A percentile compares a stretch with the other conserved stretches of the same genome.
Conservation (phyloP, 2,797 vertebrate genomes). For the Crypturellus tataupa region DNA sequence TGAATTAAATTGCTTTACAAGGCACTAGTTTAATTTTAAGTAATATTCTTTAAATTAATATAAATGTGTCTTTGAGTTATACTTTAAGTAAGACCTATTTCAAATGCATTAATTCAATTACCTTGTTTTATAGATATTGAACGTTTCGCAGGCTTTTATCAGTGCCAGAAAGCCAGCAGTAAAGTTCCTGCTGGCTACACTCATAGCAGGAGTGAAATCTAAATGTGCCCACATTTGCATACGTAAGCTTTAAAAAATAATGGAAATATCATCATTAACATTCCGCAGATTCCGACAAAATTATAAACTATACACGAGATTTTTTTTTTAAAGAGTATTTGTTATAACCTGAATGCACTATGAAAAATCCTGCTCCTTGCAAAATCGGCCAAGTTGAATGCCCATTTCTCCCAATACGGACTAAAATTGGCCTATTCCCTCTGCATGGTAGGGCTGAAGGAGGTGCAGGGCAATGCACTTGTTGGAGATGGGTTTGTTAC, state of each 20-base stretch:
- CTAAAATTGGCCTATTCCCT: background rate
- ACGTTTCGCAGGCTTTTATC: background rate
- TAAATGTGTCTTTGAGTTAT: background rate
- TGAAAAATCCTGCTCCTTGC: background rate
- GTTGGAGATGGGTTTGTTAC: background rate
- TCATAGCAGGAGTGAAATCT: background rate
- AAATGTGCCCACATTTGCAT: background rate
- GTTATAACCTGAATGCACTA: background rate
- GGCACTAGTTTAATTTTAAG: background rate
- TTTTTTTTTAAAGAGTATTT: background rate
- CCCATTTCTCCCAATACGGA: background rate
- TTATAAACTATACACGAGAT: background rate
- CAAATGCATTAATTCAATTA: slow-evolving; percentile 13
- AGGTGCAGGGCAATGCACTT: accelerated
- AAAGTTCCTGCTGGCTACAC: background rate
- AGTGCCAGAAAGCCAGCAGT: background rate
- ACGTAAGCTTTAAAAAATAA: background rate
- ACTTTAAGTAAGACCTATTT: background rate
- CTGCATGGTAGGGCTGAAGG: background rate
- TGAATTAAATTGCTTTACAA: background rate
- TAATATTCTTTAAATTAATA: slow-evolving; percentile 24
- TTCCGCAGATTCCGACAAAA: background rate
- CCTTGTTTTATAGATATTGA: background rate
- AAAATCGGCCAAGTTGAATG: background rate
- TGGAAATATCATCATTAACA: background rate